Conservation (phyloP, 2,888 invertebrate species). For the Azorinus chamasolen region DNA sequence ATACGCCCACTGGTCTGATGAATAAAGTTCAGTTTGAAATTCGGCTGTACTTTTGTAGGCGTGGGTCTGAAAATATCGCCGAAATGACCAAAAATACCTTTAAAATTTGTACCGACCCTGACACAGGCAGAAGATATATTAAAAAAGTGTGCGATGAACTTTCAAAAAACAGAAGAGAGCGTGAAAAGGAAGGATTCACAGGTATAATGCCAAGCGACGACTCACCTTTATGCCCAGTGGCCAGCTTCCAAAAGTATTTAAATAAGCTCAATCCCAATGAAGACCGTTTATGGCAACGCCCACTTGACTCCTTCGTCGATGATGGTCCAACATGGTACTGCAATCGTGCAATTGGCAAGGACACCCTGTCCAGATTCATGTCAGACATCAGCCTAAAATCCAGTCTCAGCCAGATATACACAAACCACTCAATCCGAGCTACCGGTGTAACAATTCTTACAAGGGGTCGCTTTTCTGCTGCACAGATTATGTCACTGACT, state of each 20-base stretch:
- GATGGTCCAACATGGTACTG: conserved; percentile 9
- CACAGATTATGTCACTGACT: conserved; percentile 15
- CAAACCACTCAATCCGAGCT: conserved; percentile 16
- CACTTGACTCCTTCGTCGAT: conserved; percentile 1
- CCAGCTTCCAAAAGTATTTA: conserved; percentile 2
- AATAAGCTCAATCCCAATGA: conserved; percentile 11
- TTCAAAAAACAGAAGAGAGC: not conserved
- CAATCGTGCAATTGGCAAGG: conserved; percentile 19
- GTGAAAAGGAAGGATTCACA: not conserved
- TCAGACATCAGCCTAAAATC: conserved; percentile 16
- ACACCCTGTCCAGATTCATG: conserved; percentile 16
- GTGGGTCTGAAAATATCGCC: conserved; percentile 23
- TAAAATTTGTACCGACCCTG: not conserved
- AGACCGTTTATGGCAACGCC: conserved; percentile 23
- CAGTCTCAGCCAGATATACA: conserved; percentile 20
- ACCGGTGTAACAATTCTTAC: conserved; percentile 13
- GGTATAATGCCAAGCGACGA: not conserved
- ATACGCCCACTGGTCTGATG: conserved; percentile 11
- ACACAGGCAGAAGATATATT: conserved; percentile 5
- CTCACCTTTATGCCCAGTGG: conserved; percentile 16
- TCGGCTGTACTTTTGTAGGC: conserved; percentile 3
- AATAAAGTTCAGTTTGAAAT: conserved; percentile 5
- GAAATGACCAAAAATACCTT: conserved; percentile 31
- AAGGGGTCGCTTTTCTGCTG: too few species aligned
- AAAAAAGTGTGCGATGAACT: conserved; percentile 9